Evolutionary conservation across 2,888 invertebrate genomes (phyloP).

Genomic region (Macaria notata): DNA sequence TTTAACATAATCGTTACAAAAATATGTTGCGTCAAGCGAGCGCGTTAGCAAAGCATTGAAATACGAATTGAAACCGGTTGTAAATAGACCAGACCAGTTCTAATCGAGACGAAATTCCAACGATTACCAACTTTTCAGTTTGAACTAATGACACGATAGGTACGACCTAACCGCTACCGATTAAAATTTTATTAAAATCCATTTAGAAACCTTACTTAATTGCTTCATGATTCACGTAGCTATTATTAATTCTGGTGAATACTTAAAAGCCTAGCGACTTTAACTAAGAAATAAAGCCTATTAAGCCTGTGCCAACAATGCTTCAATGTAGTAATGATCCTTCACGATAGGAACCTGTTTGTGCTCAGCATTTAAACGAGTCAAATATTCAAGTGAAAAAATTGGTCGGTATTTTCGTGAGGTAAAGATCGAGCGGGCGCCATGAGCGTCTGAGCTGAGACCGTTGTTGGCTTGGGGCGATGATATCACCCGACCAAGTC

Average conservation of each 20-base stretch:
- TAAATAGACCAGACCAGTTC: constrained; percentile 34
- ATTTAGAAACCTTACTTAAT: constrained; percentile 2
- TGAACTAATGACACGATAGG: constrained; percentile 1
- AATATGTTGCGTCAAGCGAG: constrained; percentile 37
- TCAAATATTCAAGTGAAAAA: constrained; percentile 12
- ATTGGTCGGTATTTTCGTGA: constrained; percentile 11
- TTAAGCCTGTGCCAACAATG: constrained; percentile 8
- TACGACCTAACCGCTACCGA: constrained; percentile 1
- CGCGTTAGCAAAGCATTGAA: constrained; percentile 37
- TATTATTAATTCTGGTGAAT: constrained; percentile 10
- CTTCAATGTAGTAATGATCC: constrained; percentile 1
- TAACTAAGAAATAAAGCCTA: constrained; percentile 6
- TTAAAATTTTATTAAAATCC: constrained; percentile 12
- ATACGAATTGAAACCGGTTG: constrained; percentile 34
- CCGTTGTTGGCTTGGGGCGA: constrained; percentile 40
- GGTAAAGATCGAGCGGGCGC: constrained; percentile 41
- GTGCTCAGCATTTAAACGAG: constrained; percentile 12
- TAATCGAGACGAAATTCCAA: constrained; percentile 15
- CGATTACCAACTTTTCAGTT: neutral
- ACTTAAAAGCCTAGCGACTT: neutral
- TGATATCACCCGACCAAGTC: constrained; percentile 45
- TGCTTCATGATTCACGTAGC: constrained; percentile 14
- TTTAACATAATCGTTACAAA: constrained; percentile 34
- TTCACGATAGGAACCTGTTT: constrained; percentile 13
- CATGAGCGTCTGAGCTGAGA: constrained; percentile 34